Evolutionary conservation across 2,113 vertebrate species (phyloP).

Genomic region (Edolisoma coerulescens): DNA sequence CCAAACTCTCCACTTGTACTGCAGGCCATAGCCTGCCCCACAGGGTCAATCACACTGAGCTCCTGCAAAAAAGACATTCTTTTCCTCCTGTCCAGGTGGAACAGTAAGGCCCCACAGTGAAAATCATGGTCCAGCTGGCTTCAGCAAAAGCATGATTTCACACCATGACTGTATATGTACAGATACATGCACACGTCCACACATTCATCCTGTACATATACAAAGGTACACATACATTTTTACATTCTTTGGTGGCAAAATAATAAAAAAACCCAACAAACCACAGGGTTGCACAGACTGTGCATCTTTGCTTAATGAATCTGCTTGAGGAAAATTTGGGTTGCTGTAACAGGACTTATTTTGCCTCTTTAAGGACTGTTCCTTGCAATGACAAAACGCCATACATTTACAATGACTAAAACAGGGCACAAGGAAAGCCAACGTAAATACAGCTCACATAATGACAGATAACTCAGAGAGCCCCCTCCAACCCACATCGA

Average conservation of each 20-base stretch:
- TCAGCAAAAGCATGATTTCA: not conserved
- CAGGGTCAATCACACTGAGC: not conserved
- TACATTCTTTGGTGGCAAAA: constrained; percentile 70
- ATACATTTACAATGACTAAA: constrained; percentile 53
- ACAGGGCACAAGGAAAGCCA: constrained; percentile 54
- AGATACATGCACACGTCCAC: not conserved
- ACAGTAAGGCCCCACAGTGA: constrained; percentile 23
- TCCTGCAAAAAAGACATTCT: constrained; percentile 18
- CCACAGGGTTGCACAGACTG: not conserved
- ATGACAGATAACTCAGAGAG: constrained; percentile 25
- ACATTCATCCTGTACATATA: constrained; percentile 55
- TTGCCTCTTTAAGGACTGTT: constrained; percentile 60
- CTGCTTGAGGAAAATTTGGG: not conserved
- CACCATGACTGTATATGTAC: not conserved
- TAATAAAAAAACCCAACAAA: not conserved
- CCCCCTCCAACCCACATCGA: not conserved
- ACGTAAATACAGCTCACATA: constrained; percentile 46
- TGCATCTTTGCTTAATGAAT: constrained; percentile 17
- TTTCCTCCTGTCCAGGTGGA: constrained; percentile 19
- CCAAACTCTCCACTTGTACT: not conserved
- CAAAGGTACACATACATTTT: constrained; percentile 55
- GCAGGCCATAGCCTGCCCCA: not conserved
- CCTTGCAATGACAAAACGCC: constrained; percentile 48
- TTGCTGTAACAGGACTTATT: constrained; percentile 25
- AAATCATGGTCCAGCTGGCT: not conserved